Base-by-base conservation (phyloP, 1,140 invertebrate genomes). In the Psix sp. region DNA sequence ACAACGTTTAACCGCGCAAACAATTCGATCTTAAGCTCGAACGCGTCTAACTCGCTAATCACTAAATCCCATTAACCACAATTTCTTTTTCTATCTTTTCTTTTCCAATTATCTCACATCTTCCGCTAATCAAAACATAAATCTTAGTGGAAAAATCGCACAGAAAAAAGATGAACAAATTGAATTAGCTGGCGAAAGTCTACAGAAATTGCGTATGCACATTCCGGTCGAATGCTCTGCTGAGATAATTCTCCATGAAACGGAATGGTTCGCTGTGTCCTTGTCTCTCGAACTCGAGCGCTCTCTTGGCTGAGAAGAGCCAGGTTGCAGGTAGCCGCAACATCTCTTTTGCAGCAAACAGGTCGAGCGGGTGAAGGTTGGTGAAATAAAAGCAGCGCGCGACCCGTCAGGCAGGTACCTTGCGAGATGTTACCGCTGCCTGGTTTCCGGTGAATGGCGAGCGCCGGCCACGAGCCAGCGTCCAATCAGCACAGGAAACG, bases 391-490 rank as follows among this genome's bases (percentile, higher is more conserved):
- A 43, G 38, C 43, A 65, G 14, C 18, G 59, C 40, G 51, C 26
- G 45, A 46, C 48, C 7, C 46, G 49, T 42, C 60, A 26, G 59
- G 56, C 63, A 63, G 57, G 39, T 54, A 52, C 40, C 63, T 48
- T 21, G 66, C 42, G 68, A 60, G 57, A 46, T 57, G 63, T 70
- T 68, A 76, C 68, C 43, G 76, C 77, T 57, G 76, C 46, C 68
- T 76, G 72, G 80, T 84, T 85, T 85, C 83, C 83, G 82, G 82
- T 84, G 83, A 84, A 82, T 78, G 85, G 85, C 85, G 85, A 86
- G 80, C 85, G 85, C 84, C 85, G 79, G 85, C 84, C 85, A 87
- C 85, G 85, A 86, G 86, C 85, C 86, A 81, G 68, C 81, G 80
- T 86, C 86, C 86, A 86, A 87, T 86, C 86, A 86, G 82, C 79